phyloP scores from a whole-genome alignment of 2,888 invertebrate genomes.

The Conomelus anceps region DNA sequence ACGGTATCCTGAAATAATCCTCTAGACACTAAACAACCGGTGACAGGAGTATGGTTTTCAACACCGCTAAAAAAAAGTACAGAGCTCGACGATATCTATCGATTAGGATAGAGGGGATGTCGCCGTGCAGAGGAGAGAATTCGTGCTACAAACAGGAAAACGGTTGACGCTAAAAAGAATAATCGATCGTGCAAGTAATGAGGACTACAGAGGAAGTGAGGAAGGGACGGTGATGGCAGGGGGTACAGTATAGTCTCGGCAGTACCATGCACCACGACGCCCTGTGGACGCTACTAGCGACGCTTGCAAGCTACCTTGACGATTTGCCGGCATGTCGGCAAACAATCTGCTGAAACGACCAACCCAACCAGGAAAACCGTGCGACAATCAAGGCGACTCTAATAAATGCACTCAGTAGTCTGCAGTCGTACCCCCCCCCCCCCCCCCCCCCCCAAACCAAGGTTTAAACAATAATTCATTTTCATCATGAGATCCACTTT shows the following conservation, averaged over 20 bases:
- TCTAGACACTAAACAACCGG: not conserved
- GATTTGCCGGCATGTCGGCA: not conserved
- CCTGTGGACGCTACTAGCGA: too few species aligned
- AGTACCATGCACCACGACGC: not conserved
- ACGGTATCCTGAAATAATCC: not conserved
- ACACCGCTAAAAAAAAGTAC: not conserved
- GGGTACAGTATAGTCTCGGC: not conserved
- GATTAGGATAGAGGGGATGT: not conserved
- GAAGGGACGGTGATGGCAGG: not conserved
- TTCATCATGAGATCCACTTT: not conserved
- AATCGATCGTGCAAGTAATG: not conserved
- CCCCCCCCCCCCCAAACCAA: not conserved
- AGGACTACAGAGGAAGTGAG: not conserved
- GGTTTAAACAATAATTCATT: not conserved
- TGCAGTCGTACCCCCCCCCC: not conserved
- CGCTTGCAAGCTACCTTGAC: not conserved
- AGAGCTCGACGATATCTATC: not conserved
- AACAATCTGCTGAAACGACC: not conserved
- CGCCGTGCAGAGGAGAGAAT: not conserved
- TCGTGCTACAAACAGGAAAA: not conserved
- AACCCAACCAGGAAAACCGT: not conserved
- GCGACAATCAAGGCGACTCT: not conserved
- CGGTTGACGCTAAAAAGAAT: not conserved
- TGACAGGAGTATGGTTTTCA: too few species aligned
- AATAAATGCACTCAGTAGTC: not conserved